These are phyloP conservation scores for Hipposideros armiger DNA, from an alignment of 2,113 vertebrate genomes.

Conservation along the genomic window DNA sequence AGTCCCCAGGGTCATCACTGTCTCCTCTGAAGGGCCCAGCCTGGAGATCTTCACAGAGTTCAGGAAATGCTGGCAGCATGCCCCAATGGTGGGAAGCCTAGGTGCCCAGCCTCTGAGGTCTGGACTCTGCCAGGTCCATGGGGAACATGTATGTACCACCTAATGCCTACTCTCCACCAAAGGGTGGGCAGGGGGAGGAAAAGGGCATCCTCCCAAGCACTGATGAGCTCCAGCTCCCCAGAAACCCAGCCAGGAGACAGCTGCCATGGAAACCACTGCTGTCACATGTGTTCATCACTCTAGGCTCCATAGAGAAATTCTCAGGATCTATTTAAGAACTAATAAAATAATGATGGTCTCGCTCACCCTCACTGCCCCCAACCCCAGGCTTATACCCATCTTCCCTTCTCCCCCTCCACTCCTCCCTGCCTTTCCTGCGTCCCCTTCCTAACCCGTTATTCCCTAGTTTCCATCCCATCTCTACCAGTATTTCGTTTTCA, in stretches of 20 bases:
- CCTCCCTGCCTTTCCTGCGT: not conserved
- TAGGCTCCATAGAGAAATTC: constrained; percentile 71
- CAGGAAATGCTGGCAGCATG: not conserved
- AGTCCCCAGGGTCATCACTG: not conserved
- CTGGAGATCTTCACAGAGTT: not conserved
- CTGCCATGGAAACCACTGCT: constrained; percentile 86
- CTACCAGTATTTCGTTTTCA: constrained; percentile 4
- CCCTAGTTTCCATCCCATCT: not conserved
- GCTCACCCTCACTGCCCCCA: constrained; percentile 46
- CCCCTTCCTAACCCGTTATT: not conserved
- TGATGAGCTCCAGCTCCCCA: constrained; percentile 74
- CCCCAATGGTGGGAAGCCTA: not conserved
- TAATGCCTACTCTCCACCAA: not conserved
- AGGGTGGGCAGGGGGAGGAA: not conserved
- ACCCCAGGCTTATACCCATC: not conserved
- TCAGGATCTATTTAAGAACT: constrained; percentile 76
- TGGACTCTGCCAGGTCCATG: not conserved
- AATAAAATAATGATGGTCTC: constrained; percentile 79
- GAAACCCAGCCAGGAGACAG: constrained; percentile 81
- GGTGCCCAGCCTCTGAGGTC: not conserved
- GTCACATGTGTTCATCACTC: constrained; percentile 62
- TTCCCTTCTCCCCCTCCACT: not conserved
- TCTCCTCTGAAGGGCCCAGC: not conserved
- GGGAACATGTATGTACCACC: not conserved
- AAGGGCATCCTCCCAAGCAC: not conserved